A percentile compares a stretch with the other conserved stretches of the same genome.
Evolutionary conservation across 2,888 invertebrate genomes (phyloP).

Genomic region (Eupithecia abbreviata): DNA sequence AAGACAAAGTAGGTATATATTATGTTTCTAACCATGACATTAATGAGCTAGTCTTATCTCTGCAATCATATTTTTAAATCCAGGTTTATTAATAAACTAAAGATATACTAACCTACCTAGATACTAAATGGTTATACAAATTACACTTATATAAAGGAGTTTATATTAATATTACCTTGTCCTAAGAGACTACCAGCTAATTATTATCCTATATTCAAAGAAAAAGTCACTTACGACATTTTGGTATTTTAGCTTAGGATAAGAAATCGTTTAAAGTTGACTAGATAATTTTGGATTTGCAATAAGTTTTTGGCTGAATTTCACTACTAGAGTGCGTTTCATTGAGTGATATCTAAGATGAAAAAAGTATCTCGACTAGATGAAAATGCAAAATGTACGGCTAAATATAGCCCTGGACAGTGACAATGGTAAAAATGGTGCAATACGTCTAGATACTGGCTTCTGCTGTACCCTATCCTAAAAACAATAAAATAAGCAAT

Average conservation of each 20-base stretch:
- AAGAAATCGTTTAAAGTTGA: conserved; percentile 70
- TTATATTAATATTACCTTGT: conserved; percentile 10
- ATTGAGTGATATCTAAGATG: conserved; percentile 43
- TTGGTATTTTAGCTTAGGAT: conserved; percentile 76
- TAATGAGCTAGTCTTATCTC: conserved; percentile 1
- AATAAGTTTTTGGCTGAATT: conserved; percentile 69
- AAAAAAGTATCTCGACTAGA: conserved; percentile 60
- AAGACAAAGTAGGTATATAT: neutral
- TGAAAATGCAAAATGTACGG: conserved; percentile 57
- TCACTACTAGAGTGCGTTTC: conserved; percentile 56
- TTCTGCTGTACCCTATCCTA: conserved; percentile 35
- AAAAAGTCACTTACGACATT: conserved; percentile 56
- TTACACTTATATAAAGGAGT: conserved; percentile 12
- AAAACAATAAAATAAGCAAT: conserved; percentile 43
- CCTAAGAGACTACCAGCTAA: conserved; percentile 13
- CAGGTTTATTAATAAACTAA: conserved; percentile 3
- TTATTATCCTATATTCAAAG: conserved; percentile 37
- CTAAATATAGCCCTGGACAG: conserved; percentile 38
- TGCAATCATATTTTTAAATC: neutral
- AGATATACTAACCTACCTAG: conserved; percentile 10
- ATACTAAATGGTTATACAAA: conserved; percentile 31
- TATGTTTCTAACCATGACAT: neutral
- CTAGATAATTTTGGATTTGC: conserved; percentile 81
- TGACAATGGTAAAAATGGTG: conserved; percentile 36
- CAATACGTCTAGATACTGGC: conserved; percentile 32